phyloP scores from a whole-genome alignment of 2,888 invertebrate species.

The Zygaena filipendulae region DNA sequence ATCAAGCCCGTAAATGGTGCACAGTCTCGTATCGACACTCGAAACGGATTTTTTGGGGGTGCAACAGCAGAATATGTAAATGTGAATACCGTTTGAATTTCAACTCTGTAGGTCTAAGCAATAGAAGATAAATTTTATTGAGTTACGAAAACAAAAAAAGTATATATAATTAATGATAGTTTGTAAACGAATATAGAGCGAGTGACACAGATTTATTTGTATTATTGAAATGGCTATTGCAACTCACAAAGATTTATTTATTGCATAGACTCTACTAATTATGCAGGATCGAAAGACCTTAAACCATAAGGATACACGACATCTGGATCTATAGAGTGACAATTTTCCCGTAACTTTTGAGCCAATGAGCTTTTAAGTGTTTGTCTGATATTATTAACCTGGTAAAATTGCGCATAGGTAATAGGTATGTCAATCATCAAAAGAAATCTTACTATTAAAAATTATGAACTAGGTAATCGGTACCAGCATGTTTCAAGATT shows the following conservation, averaged over 20 bases:
- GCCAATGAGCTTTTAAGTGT: too few species aligned
- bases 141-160: constrained; percentile 15
- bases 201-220: constrained; percentile 63
- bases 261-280: constrained; percentile 41
- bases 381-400: too few species aligned
- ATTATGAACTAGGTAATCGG: too few species aligned
- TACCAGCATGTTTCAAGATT: too few species aligned
- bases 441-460: too few species aligned
- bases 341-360: too few species aligned
- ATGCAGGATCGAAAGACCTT: constrained; percentile 44
- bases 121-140: constrained; percentile 25
- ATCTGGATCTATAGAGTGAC: too few species aligned
- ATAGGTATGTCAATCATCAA: too few species aligned
- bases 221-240: constrained; percentile 54
- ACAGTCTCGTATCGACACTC: constrained; percentile 61
- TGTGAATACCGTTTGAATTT: constrained; percentile 20
- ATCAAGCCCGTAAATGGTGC: constrained; percentile 64
- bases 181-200: constrained; percentile 41
- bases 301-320: constrained; percentile 30
- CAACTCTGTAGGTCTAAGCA: constrained; percentile 22
- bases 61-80: constrained; percentile 24
- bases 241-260: constrained; percentile 44
- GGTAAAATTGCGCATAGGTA: too few species aligned
- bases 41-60: constrained; percentile 59
- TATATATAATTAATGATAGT: too few species aligned